Evolutionary conservation across 2,797 vertebrate genomes (phyloP).

Genomic region (Hipposideros larvatus): DNA sequence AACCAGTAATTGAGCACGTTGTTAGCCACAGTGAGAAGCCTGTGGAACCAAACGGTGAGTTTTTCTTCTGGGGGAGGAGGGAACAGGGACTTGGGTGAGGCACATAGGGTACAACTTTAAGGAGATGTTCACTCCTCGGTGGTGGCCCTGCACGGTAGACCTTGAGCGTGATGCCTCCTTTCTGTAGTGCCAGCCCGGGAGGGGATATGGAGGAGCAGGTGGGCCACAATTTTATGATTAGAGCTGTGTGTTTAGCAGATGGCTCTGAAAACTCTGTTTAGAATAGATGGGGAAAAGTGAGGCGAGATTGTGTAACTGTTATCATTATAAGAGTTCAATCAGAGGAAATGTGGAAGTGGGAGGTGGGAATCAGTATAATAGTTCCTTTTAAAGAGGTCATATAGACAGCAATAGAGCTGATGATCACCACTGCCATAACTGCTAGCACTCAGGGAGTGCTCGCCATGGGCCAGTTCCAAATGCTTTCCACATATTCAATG

Average conservation of each 20-base stretch:
- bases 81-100: not conserved
- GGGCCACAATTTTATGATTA: not conserved
- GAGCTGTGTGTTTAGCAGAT: not conserved
- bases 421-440: fast-evolving
- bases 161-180: not conserved
- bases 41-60: not conserved
- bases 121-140: not conserved
- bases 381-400: not conserved
- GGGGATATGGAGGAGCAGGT: fast-evolving
- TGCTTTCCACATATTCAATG: not conserved
- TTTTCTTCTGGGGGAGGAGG: not conserved
- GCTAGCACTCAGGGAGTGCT: not conserved
- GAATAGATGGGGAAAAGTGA: not conserved
- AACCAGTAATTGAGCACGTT: fast-evolving
- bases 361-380: too few species aligned
- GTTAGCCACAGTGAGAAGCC: not conserved
- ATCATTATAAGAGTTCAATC: not conserved
- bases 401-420: not conserved
- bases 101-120: not conserved
- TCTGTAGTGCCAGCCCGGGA: not conserved
- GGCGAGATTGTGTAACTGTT: not conserved
- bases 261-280: not conserved
- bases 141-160: fast-evolving
- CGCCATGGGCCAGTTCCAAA: not conserved
- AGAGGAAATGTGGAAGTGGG: fast-evolving